Evolutionary conservation across 2,113 vertebrate species (phyloP), one percentile per base, ranked within the genome.

Genomic region (Meleagris gallopavo): DNA sequence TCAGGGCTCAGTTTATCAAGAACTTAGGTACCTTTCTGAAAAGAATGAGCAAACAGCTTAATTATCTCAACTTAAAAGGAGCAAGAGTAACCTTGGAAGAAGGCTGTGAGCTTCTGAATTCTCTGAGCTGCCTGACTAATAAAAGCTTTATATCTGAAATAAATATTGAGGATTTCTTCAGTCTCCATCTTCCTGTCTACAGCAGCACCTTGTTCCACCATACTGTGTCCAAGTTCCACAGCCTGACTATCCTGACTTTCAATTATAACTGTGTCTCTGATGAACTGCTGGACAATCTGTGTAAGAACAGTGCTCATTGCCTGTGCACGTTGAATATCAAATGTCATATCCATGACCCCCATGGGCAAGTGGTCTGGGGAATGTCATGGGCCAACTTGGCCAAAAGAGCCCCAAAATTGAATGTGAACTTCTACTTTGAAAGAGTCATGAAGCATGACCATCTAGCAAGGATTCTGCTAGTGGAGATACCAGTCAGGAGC

Each of bases 211-310:
- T 89, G 84, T 98, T 98, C 86, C 72, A 75, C n/a, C 93, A 91
- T 66, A 77, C 94, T 70, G 95, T 98, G 92, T 89, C 96, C 64
- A 94, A 88, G 1, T 98, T 98, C 95, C 88, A 11, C 48, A 88
- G 34, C 73, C 95, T 98, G 48, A 79, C 27, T 9, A 89, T 43
- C 81, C 90, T 98, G 70, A 97, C 96, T 7, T 95, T 98, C 57
- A 98, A 97, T 95, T 98, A 98, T 81, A 98, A 97, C 70, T 98
- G 98, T 41, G 41, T 98, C 81, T 98, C 97, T 0, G 96, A 98
- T 3, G 96, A 98, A 70, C 90, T 98, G 70, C 97, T 98, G 6
- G 93, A 97, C 62, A 93, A 88, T 45, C 58, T 98, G 79, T 36
- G 60, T 9, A 95, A 97, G 46, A 92, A 90, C 71, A 97, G 86